A percentile compares a stretch with the other conserved stretches of the same genome.
phyloP scores from a whole-genome alignment of 2,113 vertebrate genomes.

The Pongo pygmaeus region DNA sequence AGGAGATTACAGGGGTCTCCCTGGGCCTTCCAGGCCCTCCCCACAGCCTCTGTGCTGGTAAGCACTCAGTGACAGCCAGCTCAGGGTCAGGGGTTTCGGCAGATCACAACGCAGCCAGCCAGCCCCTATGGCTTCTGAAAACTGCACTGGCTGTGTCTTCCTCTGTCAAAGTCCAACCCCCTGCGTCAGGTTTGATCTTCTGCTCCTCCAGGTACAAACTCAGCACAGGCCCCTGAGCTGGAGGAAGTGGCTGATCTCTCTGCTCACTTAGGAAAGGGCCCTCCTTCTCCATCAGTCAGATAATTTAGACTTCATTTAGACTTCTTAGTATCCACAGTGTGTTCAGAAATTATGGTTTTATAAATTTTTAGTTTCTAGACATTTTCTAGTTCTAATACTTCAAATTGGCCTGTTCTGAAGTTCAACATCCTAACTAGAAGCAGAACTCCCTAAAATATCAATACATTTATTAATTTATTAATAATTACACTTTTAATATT shows the following conservation, averaged over 20 bases:
- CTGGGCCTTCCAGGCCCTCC: not conserved
- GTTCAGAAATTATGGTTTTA: not conserved
- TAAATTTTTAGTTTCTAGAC: not conserved
- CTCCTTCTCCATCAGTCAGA: not conserved
- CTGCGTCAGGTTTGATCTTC: rapidly evolving
- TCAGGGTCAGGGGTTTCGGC: not conserved
- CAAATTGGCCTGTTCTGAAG: not conserved
- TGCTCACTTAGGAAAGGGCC: not conserved
- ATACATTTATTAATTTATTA: not conserved
- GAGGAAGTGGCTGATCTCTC: not conserved
- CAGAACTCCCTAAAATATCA: not conserved
- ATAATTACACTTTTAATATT: not conserved
- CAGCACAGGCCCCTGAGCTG: not conserved
- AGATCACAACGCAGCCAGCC: rapidly evolving
- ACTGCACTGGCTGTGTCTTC: not conserved
- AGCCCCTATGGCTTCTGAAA: not conserved
- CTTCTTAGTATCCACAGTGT: not conserved
- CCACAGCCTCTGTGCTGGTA: not conserved
- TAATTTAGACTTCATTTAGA: not conserved
- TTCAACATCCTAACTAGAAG: not conserved
- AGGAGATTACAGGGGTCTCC: not conserved
- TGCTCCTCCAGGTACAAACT: not conserved
- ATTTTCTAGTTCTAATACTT: not conserved
- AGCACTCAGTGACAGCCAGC: not conserved
- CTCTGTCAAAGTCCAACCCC: not conserved